These are phyloP conservation scores for Gambelia wislizenii DNA, from an alignment of 2,797 vertebrate genomes.

Conservation along the genomic window DNA sequence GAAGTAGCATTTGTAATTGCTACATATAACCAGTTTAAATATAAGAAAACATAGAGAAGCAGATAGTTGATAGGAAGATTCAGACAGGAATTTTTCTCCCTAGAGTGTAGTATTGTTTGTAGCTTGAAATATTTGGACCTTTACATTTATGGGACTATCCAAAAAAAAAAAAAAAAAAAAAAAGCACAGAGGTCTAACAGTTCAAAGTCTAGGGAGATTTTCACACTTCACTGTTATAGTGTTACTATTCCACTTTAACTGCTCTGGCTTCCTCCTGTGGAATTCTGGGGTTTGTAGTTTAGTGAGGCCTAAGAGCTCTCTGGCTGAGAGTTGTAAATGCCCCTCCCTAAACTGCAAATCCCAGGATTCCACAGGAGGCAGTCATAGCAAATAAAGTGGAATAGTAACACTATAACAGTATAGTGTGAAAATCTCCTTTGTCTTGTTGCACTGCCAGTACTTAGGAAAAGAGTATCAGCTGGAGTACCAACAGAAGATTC, in stretches of 20 bases:
- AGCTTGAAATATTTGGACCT: background rate
- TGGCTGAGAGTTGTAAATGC: too few relatives aligned
- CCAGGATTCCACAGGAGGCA: too few relatives aligned
- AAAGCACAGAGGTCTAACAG: background rate
- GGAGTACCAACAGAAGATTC: background rate
- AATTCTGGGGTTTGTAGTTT: too few relatives aligned
- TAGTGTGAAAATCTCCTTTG: too few relatives aligned
- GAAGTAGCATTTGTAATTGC: constrained; percentile 70
- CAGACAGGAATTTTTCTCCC: constrained; percentile 61
- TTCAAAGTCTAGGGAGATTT: background rate
- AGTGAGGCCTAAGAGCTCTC: too few relatives aligned
- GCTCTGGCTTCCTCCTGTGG: too few relatives aligned
- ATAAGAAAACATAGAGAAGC: constrained; percentile 64
- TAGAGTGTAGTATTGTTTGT: background rate
- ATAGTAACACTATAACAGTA: too few relatives aligned
- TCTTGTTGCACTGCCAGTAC: background rate
- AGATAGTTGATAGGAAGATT: constrained; percentile 67
- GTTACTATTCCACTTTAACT: too few relatives aligned
- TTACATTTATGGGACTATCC: background rate
- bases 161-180: too few relatives aligned
- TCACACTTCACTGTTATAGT: too few relatives aligned
- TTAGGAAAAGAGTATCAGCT: background rate
- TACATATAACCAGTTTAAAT: constrained; percentile 73
- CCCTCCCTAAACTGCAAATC: too few relatives aligned
- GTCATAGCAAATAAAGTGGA: too few relatives aligned